These are phyloP conservation scores for Uria lomvia DNA, from an alignment of 2,113 vertebrate species.

Conservation along the genomic window DNA sequence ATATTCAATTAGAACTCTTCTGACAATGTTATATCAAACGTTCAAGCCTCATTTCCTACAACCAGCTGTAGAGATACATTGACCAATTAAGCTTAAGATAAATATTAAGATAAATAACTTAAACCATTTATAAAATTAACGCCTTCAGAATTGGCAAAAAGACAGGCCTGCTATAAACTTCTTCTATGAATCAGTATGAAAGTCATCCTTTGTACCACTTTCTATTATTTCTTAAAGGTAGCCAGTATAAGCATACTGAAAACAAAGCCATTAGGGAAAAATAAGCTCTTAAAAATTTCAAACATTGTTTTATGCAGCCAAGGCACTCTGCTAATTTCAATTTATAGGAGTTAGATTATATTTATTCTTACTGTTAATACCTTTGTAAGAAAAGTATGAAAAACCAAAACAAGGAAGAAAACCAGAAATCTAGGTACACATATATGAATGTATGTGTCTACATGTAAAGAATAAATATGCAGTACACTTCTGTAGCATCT, in stretches of 20 bases:
- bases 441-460: not conserved
- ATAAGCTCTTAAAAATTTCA: not conserved
- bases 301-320: not conserved
- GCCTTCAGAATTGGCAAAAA: not conserved
- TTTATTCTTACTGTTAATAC: not conserved
- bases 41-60: not conserved
- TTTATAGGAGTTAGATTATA: not conserved
- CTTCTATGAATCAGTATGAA: not conserved
- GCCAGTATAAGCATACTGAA: not conserved
- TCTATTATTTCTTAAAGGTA: not conserved
- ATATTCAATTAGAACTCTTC: not conserved
- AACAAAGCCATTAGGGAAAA: not conserved
- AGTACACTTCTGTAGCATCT: not conserved
- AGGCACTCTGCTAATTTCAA: not conserved
- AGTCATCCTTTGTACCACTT: not conserved
- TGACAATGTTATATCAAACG: not conserved
- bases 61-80: not conserved
- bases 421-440: not conserved
- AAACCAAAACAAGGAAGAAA: not conserved
- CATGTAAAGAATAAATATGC: not conserved
- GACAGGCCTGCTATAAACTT: not conserved
- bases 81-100: not conserved
- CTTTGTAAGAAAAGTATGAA: not conserved
- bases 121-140: not conserved
- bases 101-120: not conserved